phyloP scores from a whole-genome alignment of 2,113 vertebrate genomes.

The Bostrychus sinensis region DNA sequence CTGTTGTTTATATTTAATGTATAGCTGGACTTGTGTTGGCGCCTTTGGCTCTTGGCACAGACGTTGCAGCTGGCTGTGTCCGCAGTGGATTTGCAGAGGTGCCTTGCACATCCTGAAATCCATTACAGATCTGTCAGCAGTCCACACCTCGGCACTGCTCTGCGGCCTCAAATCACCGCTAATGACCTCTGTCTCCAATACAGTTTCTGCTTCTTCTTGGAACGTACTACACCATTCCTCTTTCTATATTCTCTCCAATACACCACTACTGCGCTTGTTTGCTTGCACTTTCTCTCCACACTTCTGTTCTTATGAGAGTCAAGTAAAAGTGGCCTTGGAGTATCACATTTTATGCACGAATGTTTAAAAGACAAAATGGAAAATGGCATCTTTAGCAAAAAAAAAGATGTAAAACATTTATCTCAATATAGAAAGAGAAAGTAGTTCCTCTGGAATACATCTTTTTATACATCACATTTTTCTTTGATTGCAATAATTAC shows the following conservation, averaged over 20 bases:
- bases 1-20: slow-evolving; percentile 51
- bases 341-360: not conserved
- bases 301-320: slow-evolving; percentile 8
- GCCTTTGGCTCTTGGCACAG: slow-evolving; percentile 41
- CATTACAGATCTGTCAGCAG: slow-evolving; percentile 59
- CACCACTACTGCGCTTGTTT: slow-evolving; percentile 34
- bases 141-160: slow-evolving; percentile 45
- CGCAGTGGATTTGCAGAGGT: slow-evolving; percentile 44
- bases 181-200: slow-evolving; percentile 44
- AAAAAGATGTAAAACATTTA: no score
- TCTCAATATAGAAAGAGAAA: not conserved
- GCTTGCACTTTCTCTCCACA: slow-evolving; percentile 32
- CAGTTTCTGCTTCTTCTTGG: slow-evolving; percentile 17
- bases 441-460: not conserved
- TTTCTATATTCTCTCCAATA: slow-evolving; percentile 16
- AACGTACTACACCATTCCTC: slow-evolving; percentile 16
- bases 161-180: slow-evolving; percentile 55
- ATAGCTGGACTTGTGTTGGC: slow-evolving; percentile 18
- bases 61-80: slow-evolving; percentile 15
- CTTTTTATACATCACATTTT: not conserved
- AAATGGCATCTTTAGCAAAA: no score
- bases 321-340: slow-evolving; percentile 12
- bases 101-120: slow-evolving; percentile 59
- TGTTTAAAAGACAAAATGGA: not conserved
- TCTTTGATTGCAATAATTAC: not conserved